Evolutionary conservation across 1,140 invertebrate species (phyloP).

Genomic region (Cherax destructor): DNA sequence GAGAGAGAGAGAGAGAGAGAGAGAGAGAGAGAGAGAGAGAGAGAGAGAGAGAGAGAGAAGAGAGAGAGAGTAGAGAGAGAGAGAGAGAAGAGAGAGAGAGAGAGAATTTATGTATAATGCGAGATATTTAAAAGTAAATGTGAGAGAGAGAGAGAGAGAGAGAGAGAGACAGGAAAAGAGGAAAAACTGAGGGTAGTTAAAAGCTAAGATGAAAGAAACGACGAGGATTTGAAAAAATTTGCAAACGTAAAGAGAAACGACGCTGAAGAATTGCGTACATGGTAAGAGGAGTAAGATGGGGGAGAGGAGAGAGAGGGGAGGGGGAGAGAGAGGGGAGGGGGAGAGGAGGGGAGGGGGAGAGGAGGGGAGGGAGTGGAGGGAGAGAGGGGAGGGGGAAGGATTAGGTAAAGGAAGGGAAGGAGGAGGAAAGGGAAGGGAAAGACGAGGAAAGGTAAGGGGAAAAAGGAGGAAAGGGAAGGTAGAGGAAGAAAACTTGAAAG

Average conservation of each 20-base stretch:
- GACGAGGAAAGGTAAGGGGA: neutral
- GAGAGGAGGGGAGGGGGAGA: neutral
- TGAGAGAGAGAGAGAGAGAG: too few relatives aligned
- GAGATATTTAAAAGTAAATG: too few relatives aligned
- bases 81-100: too few relatives aligned
- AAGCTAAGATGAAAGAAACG: too few relatives aligned
- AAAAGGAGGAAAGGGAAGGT: too few relatives aligned
- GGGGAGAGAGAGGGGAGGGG: neutral
- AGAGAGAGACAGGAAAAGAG: too few relatives aligned
- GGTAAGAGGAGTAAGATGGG: too few relatives aligned
- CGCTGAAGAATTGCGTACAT: too few relatives aligned
- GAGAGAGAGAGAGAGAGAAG: neutral
- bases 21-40: constrained; percentile 21
- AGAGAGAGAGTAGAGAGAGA: neutral
- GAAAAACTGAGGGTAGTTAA: too few relatives aligned
- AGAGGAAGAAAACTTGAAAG: neutral
- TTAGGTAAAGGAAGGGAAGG: neutral
- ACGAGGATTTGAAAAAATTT: too few relatives aligned
- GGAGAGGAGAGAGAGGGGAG: neutral
- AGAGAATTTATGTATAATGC: neutral
- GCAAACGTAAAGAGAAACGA: too few relatives aligned
- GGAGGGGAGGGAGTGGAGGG: neutral
- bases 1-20: neutral
- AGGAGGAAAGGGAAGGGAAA: neutral
- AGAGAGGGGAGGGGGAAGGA: neutral